These are phyloP conservation scores for Nymphicus hollandicus DNA, from an alignment of 2,113 vertebrate species.

Conservation along the genomic window DNA sequence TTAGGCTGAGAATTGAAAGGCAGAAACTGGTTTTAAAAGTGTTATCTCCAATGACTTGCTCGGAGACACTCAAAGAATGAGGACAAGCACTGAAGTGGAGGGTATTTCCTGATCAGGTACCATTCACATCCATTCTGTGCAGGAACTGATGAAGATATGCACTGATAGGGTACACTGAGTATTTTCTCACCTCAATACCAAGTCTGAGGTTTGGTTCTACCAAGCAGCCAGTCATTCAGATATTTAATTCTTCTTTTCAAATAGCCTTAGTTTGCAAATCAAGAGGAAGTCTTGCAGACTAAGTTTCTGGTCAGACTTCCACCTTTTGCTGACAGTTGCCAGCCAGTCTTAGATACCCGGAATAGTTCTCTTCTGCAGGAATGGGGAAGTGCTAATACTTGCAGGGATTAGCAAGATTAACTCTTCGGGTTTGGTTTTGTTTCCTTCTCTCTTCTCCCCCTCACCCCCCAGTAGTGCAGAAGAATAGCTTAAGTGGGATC, in stretches of 20 bases:
- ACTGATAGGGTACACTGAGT: not conserved
- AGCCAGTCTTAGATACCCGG: not conserved
- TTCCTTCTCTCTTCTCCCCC: not conserved
- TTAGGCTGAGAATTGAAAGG: not conserved
- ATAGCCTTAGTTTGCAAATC: conserved; percentile 4
- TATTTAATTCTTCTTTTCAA: not conserved
- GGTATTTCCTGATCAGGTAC: not conserved
- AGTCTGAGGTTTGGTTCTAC: not conserved
- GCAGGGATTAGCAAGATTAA: not conserved
- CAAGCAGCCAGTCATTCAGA: not conserved
- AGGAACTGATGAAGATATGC: not conserved
- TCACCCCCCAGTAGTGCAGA: accelerated
- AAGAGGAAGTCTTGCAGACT: conserved; percentile 40
- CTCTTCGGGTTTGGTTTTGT: not conserved
- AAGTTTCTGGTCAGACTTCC: conserved; percentile 36
- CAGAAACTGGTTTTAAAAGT: not conserved
- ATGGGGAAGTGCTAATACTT: conserved; percentile 22
- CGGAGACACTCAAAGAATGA: not conserved
- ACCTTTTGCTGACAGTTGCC: not conserved
- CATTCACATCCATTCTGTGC: not conserved
- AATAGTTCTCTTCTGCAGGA: conserved; percentile 34
- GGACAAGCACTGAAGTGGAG: not conserved
- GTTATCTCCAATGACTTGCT: not conserved
- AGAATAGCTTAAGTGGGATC: not conserved
- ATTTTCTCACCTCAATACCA: not conserved